phyloP scores from a whole-genome alignment of 2,888 invertebrate genomes.

The Pseudococcus jackbeardsleyi region DNA sequence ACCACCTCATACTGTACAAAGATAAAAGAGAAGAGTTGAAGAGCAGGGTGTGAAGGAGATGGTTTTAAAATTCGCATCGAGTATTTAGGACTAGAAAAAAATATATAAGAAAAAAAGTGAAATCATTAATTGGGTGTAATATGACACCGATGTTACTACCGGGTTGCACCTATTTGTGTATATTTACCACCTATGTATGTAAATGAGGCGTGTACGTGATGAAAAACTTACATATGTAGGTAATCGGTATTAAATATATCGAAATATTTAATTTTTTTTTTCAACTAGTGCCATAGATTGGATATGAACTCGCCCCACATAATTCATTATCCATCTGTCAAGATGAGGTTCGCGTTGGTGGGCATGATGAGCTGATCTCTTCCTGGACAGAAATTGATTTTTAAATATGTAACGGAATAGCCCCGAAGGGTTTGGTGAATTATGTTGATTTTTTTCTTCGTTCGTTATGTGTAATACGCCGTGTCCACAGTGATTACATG shows the following conservation, averaged over 20 bases:
- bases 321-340: slow-evolving; percentile 22
- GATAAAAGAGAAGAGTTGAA: no score
- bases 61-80: neutral
- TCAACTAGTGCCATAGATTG: neutral
- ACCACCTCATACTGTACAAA: no score
- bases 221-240: neutral
- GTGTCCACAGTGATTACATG: no score
- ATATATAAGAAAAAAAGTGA: neutral
- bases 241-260: no score
- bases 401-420: neutral
- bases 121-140: slow-evolving; percentile 28
- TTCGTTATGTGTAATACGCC: no score
- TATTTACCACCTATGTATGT: no score
- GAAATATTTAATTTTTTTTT: neutral
- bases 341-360: neutral
- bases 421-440: neutral
- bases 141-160: slow-evolving; percentile 23
- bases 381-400: slow-evolving; percentile 17
- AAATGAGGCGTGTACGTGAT: neutral
- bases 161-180: neutral
- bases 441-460: neutral
- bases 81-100: neutral
- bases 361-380: slow-evolving; percentile 1
- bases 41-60: neutral
- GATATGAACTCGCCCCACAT: neutral